Base-by-base conservation (phyloP, 2,797 vertebrate species). In the Danio aesculapii region DNA sequence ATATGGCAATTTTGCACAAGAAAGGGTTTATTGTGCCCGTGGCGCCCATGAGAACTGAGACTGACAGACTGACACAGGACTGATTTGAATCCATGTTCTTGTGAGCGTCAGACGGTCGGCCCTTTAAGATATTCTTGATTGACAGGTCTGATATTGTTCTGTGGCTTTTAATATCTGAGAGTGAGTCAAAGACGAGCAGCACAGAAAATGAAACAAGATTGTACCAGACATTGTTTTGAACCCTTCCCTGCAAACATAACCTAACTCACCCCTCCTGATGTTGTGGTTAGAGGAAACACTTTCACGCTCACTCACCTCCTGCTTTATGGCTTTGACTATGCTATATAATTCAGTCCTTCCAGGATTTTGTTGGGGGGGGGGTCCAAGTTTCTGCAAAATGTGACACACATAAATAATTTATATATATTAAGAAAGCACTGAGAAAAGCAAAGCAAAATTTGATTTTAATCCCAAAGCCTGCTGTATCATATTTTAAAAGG, bases 61-160 rank as follows among this genome's bases (percentile, higher is more conserved):
- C 52, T 77, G 62, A 59, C 70, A 73, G 43, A 72, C 52, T 67
- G 49, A 71, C 52, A 64, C 50, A 75, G 83, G 50, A 77, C 84
- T 73, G 84, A 83, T 86, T 74, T 85, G 77, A 80, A 88, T 88
- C 84, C 80, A 74, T 84, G n/a, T 10, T 30, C 44, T 47, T 62
- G 6, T 52, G 83, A 81, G 74, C 21, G 44, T 59, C 44, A 8
- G 57, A 16, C 30, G 19, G 55, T 53, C 81, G 63, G 17, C 83
- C 79, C 84, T 89, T 86, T 86, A 84, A 86, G 88, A 86, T 88
- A 12, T 14, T 55, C 69, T 75, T 89, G 92, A 92, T 72, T 90
- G 92, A 89, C 91, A 90, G 87, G 74, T 89, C 84, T 55, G 88
- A 93, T 93, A 93, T 93, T 93, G 88, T 87, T 89, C 84, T 86